Percentiles rank a stretch among this genome's conserved stretches.
phyloP scores from a whole-genome alignment of 2,888 invertebrate species.

The Homarus gammarus region DNA sequence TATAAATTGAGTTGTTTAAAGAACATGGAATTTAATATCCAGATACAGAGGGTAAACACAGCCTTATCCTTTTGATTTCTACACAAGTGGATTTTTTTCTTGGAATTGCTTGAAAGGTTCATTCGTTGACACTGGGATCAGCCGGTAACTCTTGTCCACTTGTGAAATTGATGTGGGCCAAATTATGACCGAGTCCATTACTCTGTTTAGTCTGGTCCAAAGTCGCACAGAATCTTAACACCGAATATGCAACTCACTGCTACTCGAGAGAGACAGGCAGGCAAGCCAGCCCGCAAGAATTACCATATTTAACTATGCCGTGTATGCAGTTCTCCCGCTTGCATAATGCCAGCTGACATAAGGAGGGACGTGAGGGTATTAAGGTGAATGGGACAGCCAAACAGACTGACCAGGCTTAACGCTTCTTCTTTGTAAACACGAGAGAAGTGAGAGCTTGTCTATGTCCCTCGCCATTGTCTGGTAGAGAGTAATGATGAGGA shows the following conservation, averaged over 20 bases:
- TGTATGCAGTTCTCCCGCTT: slow-evolving; percentile 1
- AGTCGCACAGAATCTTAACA: not conserved
- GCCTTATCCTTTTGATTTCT: not conserved
- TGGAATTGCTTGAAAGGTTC: not conserved
- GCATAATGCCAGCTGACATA: not conserved
- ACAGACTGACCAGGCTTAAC: not conserved
- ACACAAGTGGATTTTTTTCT: not conserved
- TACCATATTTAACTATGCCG: not conserved
- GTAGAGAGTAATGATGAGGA: not conserved
- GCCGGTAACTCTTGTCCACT: not conserved
- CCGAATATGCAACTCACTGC: not conserved
- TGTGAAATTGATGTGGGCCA: not conserved
- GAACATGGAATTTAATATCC: not conserved
- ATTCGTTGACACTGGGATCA: not conserved
- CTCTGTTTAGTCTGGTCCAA: not conserved
- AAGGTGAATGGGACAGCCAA: not conserved
- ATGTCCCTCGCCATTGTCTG: not conserved
- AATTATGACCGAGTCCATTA: not conserved
- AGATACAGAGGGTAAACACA: not conserved
- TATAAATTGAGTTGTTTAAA: not conserved
- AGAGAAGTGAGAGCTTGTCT: not conserved
- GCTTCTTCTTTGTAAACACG: not conserved
- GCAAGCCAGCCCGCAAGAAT: not conserved
- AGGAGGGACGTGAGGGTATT: not conserved
- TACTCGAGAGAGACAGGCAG: not conserved